Evolutionary conservation across 2,797 vertebrate species (phyloP).

Genomic region (Leptodactylus fallax): DNA sequence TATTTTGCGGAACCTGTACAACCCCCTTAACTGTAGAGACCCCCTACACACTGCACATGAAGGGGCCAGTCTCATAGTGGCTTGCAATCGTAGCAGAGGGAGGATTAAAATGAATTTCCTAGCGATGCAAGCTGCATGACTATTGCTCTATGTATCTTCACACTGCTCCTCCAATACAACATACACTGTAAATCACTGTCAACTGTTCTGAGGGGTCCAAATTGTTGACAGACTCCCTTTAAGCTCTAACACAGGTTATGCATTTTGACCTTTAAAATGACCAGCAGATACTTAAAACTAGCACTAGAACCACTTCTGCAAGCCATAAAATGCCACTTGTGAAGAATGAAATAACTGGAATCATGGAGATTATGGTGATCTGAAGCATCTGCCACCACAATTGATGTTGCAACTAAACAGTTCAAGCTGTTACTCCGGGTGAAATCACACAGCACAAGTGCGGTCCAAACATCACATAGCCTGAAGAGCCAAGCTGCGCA

Average conservation of each 20-base stretch:
- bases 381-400: background rate
- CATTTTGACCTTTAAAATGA: background rate
- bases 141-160: too few species aligned
- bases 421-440: background rate
- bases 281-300: background rate
- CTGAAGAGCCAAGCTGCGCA: constrained; percentile 57
- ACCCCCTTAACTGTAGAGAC: too few species aligned
- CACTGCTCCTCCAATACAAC: too few species aligned
- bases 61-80: too few species aligned
- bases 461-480: background rate
- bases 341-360: background rate
- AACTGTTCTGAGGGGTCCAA: too few species aligned
- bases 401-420: too few species aligned
- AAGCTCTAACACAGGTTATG: background rate
- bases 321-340: constrained; percentile 6
- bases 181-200: too few species aligned
- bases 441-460: background rate
- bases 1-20: too few species aligned
- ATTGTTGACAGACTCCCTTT: background rate
- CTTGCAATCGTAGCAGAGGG: too few species aligned
- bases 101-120: too few species aligned
- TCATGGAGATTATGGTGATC: background rate
- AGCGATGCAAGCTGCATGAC: too few species aligned
- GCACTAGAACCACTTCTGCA: background rate
- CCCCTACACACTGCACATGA: too few species aligned